Conservation (phyloP, 92 coral and sea anemone species). For the Epizoanthus illoricatus region DNA sequence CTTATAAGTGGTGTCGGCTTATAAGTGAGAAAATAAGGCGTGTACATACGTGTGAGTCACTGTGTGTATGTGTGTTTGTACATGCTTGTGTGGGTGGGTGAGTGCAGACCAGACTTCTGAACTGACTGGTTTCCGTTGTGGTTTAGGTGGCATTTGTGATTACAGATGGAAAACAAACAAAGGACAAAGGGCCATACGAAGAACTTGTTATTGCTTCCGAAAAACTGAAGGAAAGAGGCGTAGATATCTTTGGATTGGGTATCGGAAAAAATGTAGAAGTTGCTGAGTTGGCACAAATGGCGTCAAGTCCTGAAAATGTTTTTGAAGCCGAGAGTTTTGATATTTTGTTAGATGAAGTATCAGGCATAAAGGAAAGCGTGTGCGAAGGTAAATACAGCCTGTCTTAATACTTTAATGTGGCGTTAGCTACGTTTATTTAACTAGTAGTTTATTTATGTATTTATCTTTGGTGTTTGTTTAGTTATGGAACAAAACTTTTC, state of each 20-base stretch:
- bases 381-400: conserved; percentile 13
- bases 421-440: too few relatives aligned
- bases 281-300: conserved; percentile 15
- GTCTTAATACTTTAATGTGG: too few relatives aligned
- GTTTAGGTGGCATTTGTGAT: conserved; percentile 32
- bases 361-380: not conserved
- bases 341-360: conserved; percentile 11
- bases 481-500: too few relatives aligned
- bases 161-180: conserved; percentile 28
- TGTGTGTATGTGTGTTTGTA: too few relatives aligned
- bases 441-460: too few relatives aligned
- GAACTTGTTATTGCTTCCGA: conserved; percentile 11
- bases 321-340: conserved; percentile 1
- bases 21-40: too few relatives aligned
- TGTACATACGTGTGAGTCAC: too few relatives aligned
- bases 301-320: conserved; percentile 7
- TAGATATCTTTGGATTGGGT: conserved; percentile 12
- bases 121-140: too few relatives aligned
- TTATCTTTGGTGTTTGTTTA: too few relatives aligned
- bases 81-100: too few relatives aligned
- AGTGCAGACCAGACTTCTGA: too few relatives aligned
- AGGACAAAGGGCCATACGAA: conserved; percentile 26
- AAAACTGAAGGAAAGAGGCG: conserved; percentile 9
- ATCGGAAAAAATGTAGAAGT: conserved; percentile 7
- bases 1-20: too few relatives aligned